Evolutionary conservation across 1,140 invertebrate genomes (phyloP).

Genomic region (Agrilus planipennis): DNA sequence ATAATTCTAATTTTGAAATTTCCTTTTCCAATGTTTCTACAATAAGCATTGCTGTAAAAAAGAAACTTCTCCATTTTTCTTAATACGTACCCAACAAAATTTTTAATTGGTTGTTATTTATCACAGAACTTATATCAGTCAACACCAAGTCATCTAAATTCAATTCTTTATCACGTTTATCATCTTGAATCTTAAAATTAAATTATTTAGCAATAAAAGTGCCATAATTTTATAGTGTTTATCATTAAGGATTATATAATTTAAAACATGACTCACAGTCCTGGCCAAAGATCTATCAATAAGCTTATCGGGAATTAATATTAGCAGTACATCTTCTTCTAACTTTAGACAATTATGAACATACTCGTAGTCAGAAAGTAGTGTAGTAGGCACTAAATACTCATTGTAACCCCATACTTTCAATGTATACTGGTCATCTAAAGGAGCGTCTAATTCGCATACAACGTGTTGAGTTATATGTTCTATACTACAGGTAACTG

Average conservation of each 20-base stretch:
- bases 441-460: conserved; percentile 55
- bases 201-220: conserved; percentile 1
- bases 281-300: conserved; percentile 52
- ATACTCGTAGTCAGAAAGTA: conserved; percentile 81
- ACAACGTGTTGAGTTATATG: conserved; percentile 81
- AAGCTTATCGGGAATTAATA: conserved; percentile 52
- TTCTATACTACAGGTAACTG: conserved; percentile 75
- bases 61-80: too few relatives aligned
- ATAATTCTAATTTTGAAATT: conserved; percentile 59
- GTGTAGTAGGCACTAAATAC: conserved; percentile 56
- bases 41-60: conserved; percentile 6
- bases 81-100: conserved; percentile 60
- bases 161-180: conserved; percentile 55
- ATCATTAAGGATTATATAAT: background rate
- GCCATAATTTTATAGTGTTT: background rate
- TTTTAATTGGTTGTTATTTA: conserved; percentile 65
- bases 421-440: conserved; percentile 32
- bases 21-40: conserved; percentile 68
- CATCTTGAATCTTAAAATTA: conserved; percentile 49
- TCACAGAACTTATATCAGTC: conserved; percentile 53
- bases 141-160: conserved; percentile 64
- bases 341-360: conserved; percentile 88
- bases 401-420: conserved; percentile 74
- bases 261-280: conserved; percentile 43
- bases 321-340: conserved; percentile 79